Conservation (phyloP, 2,113 vertebrate genomes). For the Columba janthina region DNA sequence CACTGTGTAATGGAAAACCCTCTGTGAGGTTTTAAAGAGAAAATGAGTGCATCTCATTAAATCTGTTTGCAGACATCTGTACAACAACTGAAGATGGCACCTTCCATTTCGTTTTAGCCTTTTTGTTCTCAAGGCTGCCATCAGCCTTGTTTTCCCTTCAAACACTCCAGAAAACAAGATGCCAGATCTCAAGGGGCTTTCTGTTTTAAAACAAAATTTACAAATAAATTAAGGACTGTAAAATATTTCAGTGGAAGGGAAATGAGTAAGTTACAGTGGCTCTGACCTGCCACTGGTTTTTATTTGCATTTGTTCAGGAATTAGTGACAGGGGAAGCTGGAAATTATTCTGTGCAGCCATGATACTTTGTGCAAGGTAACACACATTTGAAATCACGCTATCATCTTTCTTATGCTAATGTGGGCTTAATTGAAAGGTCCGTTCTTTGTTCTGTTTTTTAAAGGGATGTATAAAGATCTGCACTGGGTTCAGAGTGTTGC, state of each 20-base stretch:
- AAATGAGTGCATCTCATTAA: neutral
- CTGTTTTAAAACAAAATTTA: constrained; percentile 46
- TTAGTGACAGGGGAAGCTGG: neutral
- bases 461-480: neutral
- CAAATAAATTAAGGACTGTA: constrained; percentile 32
- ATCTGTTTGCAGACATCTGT: neutral
- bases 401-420: neutral
- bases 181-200: constrained; percentile 22
- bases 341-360: neutral
- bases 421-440: neutral
- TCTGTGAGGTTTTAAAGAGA: neutral
- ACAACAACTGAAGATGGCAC: constrained; percentile 6
- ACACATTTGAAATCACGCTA: neutral
- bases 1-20: neutral
- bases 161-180: constrained; percentile 20
- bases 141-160: constrained; percentile 16
- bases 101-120: constrained; percentile 18
- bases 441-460: neutral
- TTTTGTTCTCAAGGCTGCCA: neutral
- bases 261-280: constrained; percentile 21
- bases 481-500: neutral
- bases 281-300: constrained; percentile 22
- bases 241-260: constrained; percentile 22
- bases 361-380: neutral
- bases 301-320: constrained; percentile 41